Percentiles rank a stretch among this genome's conserved stretches.
Evolutionary conservation across 2,888 invertebrate species (phyloP).

Genomic region (Corbicula japonica): DNA sequence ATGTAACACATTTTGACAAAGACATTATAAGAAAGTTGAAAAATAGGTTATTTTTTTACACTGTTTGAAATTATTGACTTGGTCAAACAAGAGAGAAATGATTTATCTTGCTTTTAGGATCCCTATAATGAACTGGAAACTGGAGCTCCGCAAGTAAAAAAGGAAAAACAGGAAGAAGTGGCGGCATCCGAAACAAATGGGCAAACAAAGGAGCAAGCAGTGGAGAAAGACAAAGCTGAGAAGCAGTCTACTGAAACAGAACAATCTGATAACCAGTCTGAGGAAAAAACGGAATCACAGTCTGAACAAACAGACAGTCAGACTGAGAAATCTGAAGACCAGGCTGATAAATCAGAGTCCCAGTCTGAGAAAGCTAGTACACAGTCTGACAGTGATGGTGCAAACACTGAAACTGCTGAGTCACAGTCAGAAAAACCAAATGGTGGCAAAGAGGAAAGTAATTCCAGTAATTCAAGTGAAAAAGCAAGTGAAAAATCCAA

Average conservation of each 20-base stretch:
- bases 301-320: conserved; percentile 13
- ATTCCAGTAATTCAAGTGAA: not conserved
- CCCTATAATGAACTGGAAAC: too few relatives aligned
- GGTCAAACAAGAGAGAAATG: too few relatives aligned
- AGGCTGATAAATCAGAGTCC: conserved; percentile 30
- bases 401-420: conserved; percentile 19
- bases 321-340: conserved; percentile 2
- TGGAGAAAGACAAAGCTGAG: conserved; percentile 8
- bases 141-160: too few relatives aligned
- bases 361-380: conserved; percentile 55
- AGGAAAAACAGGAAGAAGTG: conserved; percentile 4
- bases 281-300: conserved; percentile 5
- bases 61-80: too few relatives aligned
- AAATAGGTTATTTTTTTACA: too few relatives aligned
- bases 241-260: conserved; percentile 5
- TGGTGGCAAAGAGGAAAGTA: not conserved
- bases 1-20: too few relatives aligned
- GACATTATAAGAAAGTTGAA: too few relatives aligned
- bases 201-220: not conserved
- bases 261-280: not conserved
- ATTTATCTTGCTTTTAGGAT: too few relatives aligned
- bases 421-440: conserved; percentile 3
- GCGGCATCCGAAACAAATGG: conserved; percentile 27
- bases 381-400: conserved; percentile 41
- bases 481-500: not conserved